Evolutionary conservation across 1,140 invertebrate genomes (phyloP).

Genomic region (Drosophila pallidifrons): DNA sequence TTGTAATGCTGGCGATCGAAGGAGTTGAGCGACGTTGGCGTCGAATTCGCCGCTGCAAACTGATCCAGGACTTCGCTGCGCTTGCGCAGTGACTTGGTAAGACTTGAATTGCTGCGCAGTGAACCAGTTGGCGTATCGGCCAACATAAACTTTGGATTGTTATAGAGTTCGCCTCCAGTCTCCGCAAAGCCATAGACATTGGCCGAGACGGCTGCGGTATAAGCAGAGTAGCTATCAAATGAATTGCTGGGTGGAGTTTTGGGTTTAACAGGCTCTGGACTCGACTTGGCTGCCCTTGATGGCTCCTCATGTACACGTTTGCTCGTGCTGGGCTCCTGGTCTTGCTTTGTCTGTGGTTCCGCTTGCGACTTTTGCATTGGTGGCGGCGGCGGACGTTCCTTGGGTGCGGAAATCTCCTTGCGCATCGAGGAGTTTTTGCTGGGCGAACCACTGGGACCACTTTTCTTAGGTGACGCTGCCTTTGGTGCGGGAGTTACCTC

Average conservation of each 20-base stretch:
- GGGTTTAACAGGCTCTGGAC: slow-evolving; percentile 37
- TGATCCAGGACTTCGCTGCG: slow-evolving; percentile 75
- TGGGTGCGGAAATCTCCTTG: slow-evolving; percentile 69
- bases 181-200: slow-evolving; percentile 81
- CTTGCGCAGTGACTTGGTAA: slow-evolving; percentile 64
- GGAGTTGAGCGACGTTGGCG: slow-evolving; percentile 68
- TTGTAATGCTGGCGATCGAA: slow-evolving; percentile 79
- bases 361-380: slow-evolving; percentile 47
- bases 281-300: slow-evolving; percentile 16
- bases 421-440: slow-evolving; percentile 41
- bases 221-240: slow-evolving; percentile 61
- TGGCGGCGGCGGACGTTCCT: slow-evolving; percentile 68
- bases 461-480: slow-evolving; percentile 35
- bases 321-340: slow-evolving; percentile 15
- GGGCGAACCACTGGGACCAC: slow-evolving; percentile 27
- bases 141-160: slow-evolving; percentile 83
- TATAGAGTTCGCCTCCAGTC: slow-evolving; percentile 82
- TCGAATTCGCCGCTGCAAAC: slow-evolving; percentile 76
- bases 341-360: slow-evolving; percentile 10
- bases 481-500: slow-evolving; percentile 32
- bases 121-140: slow-evolving; percentile 75
- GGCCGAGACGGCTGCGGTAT: slow-evolving; percentile 58
- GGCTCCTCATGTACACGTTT: slow-evolving; percentile 5
- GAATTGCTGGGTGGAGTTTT: slow-evolving; percentile 38
- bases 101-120: slow-evolving; percentile 65